These are phyloP conservation scores for Cosmia pyralina DNA, from an alignment of 2,888 invertebrate species.

Conservation along the genomic window DNA sequence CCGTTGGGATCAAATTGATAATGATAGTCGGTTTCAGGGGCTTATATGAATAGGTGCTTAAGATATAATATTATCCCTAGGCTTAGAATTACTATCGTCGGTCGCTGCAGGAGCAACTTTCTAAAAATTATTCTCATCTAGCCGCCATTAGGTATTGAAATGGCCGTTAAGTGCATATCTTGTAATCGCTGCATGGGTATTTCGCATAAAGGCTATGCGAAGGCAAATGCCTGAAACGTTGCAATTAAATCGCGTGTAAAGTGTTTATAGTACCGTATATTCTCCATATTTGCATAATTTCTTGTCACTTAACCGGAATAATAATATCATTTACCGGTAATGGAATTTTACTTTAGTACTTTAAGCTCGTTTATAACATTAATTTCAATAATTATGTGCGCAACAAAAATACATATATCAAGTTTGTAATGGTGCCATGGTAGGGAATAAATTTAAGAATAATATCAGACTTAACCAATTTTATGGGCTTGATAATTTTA, in stretches of 20 bases:
- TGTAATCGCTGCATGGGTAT: constrained; percentile 53
- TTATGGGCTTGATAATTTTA: constrained; percentile 51
- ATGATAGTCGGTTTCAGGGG: constrained; percentile 58
- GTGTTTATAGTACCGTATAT: constrained; percentile 72
- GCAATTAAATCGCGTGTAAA: constrained; percentile 71
- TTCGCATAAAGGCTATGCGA: too few relatives aligned
- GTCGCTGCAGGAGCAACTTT: constrained; percentile 71
- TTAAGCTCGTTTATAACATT: constrained; percentile 55
- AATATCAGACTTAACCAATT: constrained; percentile 48
- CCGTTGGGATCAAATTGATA: constrained; percentile 62
- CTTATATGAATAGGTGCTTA: constrained; percentile 62
- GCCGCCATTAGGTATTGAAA: constrained; percentile 55
- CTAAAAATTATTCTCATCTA: constrained; percentile 71
- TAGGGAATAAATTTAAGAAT: constrained; percentile 46
- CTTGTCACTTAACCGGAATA: constrained; percentile 68
- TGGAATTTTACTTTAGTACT: constrained; percentile 64
- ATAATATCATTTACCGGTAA: constrained; percentile 70
- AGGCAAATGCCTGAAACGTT: constrained; percentile 54
- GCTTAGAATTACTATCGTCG: constrained; percentile 58
- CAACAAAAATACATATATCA: constrained; percentile 42
- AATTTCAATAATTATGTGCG: constrained; percentile 61
- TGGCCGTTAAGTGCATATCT: constrained; percentile 60
- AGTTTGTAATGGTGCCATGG: constrained; percentile 37
- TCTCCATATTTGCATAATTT: constrained; percentile 75
- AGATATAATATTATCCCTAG: constrained; percentile 61